phyloP scores from a whole-genome alignment of 2,888 invertebrate genomes.

The Limnephilus marmoratus region DNA sequence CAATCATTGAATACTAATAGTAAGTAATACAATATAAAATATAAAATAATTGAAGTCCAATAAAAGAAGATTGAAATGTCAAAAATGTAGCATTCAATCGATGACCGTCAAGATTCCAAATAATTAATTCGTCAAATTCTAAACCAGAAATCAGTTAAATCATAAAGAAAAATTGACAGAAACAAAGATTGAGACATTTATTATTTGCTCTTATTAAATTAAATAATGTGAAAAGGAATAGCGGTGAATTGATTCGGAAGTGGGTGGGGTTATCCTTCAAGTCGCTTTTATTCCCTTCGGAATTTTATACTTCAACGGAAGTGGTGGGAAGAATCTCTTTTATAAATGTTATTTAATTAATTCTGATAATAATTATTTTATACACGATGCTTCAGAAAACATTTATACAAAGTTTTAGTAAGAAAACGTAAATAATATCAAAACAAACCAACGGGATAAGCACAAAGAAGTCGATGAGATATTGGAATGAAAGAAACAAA shows the following conservation, averaged over 20 bases:
- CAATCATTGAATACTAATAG: not conserved
- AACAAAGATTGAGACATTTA: not conserved
- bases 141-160: not conserved
- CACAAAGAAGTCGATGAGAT: not conserved
- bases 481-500: not conserved
- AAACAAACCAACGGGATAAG: not conserved
- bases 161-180: not conserved
- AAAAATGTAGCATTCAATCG: not conserved
- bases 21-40: too few species aligned
- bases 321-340: not conserved
- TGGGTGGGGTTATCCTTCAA: not conserved
- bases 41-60: not conserved
- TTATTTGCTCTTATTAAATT: constrained; percentile 5
- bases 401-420: not conserved
- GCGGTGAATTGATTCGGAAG: not conserved
- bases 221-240: constrained; percentile 9
- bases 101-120: not conserved
- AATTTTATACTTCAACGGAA: not conserved
- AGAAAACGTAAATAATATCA: not conserved
- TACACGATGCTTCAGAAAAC: not conserved
- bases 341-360: not conserved
- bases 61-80: not conserved
- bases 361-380: not conserved
- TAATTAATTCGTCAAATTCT: not conserved
- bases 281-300: not conserved